Conservation (phyloP, 92 coral and sea anemone species). For the Paramuricea clavata region DNA sequence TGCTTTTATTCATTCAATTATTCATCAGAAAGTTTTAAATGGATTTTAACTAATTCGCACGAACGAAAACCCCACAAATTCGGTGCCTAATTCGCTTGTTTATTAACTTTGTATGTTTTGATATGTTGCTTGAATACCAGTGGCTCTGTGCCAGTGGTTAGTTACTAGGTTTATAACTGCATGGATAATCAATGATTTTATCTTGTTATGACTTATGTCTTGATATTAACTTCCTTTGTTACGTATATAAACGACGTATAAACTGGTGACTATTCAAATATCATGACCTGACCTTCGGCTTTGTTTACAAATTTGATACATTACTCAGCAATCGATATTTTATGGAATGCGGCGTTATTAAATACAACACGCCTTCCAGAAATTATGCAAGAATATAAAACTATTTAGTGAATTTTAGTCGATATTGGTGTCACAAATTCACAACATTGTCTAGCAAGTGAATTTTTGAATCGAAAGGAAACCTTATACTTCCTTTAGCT, state of each 20-base stretch:
- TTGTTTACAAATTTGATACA: constrained; percentile 4
- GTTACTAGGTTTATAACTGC: no score
- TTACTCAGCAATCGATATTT: background rate
- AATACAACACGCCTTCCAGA: constrained; percentile 26
- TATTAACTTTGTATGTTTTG: no score
- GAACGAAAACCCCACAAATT: no score
- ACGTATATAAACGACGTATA: no score
- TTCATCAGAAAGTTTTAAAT: no score
- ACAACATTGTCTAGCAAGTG: background rate
- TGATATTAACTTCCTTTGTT: background rate
- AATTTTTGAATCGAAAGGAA: background rate
- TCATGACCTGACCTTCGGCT: background rate
- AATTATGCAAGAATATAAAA: background rate
- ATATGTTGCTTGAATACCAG: no score
- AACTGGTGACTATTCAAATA: background rate
- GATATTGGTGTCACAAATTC: background rate
- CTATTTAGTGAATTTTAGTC: background rate
- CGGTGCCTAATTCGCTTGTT: no score
- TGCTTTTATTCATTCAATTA: no score
- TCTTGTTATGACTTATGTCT: no score
- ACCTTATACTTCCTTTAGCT: constrained; percentile 1
- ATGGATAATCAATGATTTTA: no score
- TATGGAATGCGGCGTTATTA: background rate
- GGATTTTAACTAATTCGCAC: no score
- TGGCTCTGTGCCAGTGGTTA: no score